Percentiles rank a stretch among this genome's conserved stretches.
Conservation (phyloP, 2,113 vertebrate genomes). For the Rhinolophus sinicus region DNA sequence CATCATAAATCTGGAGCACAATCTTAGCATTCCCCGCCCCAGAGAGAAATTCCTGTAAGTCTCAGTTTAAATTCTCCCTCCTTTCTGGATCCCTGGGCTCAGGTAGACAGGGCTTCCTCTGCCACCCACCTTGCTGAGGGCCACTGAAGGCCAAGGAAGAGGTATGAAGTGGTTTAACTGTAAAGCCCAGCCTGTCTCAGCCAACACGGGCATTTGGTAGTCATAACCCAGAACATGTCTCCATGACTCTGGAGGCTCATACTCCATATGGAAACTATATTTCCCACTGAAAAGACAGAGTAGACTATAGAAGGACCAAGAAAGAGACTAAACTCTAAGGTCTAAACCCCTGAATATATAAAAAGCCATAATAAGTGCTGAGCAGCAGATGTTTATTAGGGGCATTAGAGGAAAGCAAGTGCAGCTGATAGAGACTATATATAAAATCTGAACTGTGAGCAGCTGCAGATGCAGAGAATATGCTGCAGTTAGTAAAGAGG, state of each 20-base stretch:
- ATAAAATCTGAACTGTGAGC: background rate
- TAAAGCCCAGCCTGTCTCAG: background rate
- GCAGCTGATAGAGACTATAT: background rate
- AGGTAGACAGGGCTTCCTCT: background rate
- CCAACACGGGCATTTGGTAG: background rate
- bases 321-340: background rate
- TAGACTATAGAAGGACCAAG: background rate
- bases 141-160: background rate
- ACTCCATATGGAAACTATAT: background rate
- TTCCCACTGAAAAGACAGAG: background rate
- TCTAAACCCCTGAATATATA: background rate
- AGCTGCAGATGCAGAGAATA: background rate
- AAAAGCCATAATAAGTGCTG: background rate
- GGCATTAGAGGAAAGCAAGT: background rate
- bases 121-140: background rate
- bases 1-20: background rate
- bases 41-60: background rate
- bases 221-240: fast-evolving
- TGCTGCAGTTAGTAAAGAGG: background rate
- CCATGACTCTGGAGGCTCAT: background rate
- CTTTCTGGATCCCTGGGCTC: background rate
- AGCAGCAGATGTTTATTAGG: background rate
- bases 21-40: background rate
- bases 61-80: background rate
- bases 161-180: background rate